These are phyloP conservation scores for Cyclophora punctaria DNA, from an alignment of 2,888 invertebrate species.

Conservation along the genomic window DNA sequence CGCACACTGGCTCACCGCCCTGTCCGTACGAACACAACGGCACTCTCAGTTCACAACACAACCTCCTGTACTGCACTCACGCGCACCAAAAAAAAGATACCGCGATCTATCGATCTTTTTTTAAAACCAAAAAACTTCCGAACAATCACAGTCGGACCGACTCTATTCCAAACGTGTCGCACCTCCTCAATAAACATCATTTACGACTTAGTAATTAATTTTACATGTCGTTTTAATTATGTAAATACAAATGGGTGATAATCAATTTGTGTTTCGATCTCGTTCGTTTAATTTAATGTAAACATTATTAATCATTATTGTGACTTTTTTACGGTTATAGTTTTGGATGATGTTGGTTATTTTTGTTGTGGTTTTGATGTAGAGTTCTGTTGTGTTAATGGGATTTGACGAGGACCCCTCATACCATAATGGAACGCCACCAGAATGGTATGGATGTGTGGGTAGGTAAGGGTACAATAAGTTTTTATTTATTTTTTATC, in stretches of 20 bases:
- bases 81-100: constrained; percentile 72
- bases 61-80: constrained; percentile 74
- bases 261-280: constrained; percentile 66
- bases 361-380: constrained; percentile 33
- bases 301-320: constrained; percentile 60
- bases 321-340: constrained; percentile 54
- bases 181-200: constrained; percentile 54
- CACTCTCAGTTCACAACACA: constrained; percentile 71
- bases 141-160: constrained; percentile 58
- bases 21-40: constrained; percentile 64
- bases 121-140: constrained; percentile 59
- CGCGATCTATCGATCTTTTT: constrained; percentile 74
- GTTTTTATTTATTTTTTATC: constrained; percentile 22
- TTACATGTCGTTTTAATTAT: constrained; percentile 70
- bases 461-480: constrained; percentile 72
- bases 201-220: constrained; percentile 68
- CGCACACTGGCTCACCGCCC: constrained; percentile 51
- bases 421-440: constrained; percentile 75
- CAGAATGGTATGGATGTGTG: constrained; percentile 77
- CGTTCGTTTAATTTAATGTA: constrained; percentile 65
- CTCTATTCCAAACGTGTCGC: constrained; percentile 61
- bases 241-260: constrained; percentile 68
- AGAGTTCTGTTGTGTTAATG: constrained; percentile 38
- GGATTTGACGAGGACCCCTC: constrained; percentile 37
- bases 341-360: constrained; percentile 22